A percentile compares a stretch with the other conserved stretches of the same genome.
Conservation (phyloP, 2,113 vertebrate genomes). For the Haplochromis burtoni region DNA sequence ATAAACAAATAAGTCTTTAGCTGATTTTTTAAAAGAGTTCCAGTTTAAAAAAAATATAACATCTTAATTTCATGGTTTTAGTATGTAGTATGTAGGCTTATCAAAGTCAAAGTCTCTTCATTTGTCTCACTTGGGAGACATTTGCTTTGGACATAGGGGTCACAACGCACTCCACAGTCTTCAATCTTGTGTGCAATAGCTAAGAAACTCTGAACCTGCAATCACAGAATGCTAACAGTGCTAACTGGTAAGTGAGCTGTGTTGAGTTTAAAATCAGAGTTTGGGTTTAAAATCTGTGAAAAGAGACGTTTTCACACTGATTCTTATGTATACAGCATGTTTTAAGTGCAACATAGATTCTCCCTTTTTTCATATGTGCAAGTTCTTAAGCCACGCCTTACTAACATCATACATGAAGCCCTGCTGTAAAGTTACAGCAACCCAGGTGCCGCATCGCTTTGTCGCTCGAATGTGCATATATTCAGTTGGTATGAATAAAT, state of each 20-base stretch:
- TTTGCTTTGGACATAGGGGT: not conserved
- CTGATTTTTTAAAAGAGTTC: not conserved
- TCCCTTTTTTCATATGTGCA: not conserved
- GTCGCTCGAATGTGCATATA: not conserved
- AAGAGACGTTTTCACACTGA: not conserved
- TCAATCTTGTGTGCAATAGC: not conserved
- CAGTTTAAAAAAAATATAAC: not conserved
- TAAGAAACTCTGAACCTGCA: not conserved
- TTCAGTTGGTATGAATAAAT: not conserved
- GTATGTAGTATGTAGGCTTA: not conserved
- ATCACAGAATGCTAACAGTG: not conserved
- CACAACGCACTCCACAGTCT: not conserved
- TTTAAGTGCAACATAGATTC: not conserved
- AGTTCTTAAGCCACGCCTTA: not conserved
- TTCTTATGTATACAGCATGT: not conserved
- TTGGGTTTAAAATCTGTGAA: not conserved
- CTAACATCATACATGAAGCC: not conserved
- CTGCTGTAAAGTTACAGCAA: not conserved
- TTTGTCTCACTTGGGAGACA: not conserved
- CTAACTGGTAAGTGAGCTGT: not conserved
- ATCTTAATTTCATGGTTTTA: not conserved
- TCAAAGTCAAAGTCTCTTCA: not conserved
- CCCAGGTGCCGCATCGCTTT: not conserved
- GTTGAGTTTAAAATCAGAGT: not conserved
- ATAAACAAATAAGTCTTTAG: not conserved